Percentiles rank a stretch among this genome's conserved stretches.
Evolutionary conservation across 2,888 invertebrate species (phyloP).

Genomic region (Achlya flavicornis): DNA sequence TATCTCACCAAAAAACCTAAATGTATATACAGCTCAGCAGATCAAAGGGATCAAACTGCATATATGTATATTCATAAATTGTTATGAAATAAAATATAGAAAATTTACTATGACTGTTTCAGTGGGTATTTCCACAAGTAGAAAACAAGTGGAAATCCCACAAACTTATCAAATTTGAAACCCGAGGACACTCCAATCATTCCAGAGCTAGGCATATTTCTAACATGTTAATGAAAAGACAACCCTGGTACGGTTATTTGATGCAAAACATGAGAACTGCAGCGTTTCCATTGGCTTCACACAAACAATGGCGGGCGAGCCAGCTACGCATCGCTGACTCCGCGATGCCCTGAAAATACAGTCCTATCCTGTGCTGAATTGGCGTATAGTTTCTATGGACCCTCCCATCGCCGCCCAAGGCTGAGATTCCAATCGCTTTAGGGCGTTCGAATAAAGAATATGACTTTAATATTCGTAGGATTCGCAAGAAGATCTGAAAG

Average conservation of each 20-base stretch:
- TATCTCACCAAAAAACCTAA: no score
- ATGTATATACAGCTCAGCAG: no score
- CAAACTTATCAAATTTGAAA: neutral
- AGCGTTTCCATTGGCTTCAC: conserved; percentile 73
- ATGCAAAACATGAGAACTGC: conserved; percentile 74
- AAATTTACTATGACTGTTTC: no score
- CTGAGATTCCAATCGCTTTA: conserved; percentile 1
- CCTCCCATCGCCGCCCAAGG: conserved; percentile 44
- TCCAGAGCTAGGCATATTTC: conserved; percentile 22
- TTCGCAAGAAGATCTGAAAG: neutral
- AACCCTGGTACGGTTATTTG: conserved; percentile 51
- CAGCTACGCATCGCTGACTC: conserved; percentile 67
- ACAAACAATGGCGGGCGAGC: conserved; percentile 78
- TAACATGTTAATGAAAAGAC: conserved; percentile 14
- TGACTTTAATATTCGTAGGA: neutral
- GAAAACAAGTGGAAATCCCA: neutral
- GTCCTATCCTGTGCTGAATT: conserved; percentile 30
- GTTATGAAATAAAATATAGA: no score
- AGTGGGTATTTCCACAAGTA: no score
- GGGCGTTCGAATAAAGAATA: neutral
- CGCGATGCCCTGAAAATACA: conserved; percentile 52
- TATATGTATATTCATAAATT: no score
- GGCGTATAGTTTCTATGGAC: conserved; percentile 31
- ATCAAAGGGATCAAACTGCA: no score
- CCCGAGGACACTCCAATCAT: conserved; percentile 23